Percentiles rank a stretch among this genome's conserved stretches.
Conservation (phyloP, 2,113 vertebrate species). For the Grallaria varia region DNA sequence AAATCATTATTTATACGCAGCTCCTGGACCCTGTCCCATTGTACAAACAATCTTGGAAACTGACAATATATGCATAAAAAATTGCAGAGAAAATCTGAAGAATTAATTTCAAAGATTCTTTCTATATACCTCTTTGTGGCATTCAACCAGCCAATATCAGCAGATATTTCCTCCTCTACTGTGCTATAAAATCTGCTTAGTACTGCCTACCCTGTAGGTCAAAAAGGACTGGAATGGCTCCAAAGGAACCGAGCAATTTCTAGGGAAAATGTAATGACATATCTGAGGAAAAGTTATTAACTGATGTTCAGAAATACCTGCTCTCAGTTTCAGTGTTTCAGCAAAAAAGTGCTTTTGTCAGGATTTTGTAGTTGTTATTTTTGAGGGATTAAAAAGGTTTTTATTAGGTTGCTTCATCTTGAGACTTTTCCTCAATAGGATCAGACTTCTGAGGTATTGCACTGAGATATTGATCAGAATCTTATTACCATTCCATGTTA, state of each 20-base stretch:
- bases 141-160: not conserved
- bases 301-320: not conserved
- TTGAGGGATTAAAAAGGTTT: conserved; percentile 27
- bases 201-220: not conserved
- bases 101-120: not conserved
- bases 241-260: not conserved
- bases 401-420: conserved; percentile 14
- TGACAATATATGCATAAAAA: not conserved
- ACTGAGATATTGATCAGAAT: conserved; percentile 26
- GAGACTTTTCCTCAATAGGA: not conserved
- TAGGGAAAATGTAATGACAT: conserved; percentile 10
- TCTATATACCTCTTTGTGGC: not conserved
- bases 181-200: not conserved
- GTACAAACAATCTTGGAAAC: not conserved
- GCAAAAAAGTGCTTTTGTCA: conserved; percentile 3
- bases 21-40: not conserved
- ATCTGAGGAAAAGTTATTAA: not conserved
- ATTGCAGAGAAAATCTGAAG: not conserved
- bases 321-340: conserved; percentile 12
- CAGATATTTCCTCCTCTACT: not conserved
- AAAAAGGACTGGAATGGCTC: conserved; percentile 12
- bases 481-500: not conserved
- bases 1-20: not conserved
- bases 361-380: conserved; percentile 30
- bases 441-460: conserved; percentile 10